Base-by-base conservation (phyloP, 2,797 vertebrate genomes). In the Siniperca obscura region DNA sequence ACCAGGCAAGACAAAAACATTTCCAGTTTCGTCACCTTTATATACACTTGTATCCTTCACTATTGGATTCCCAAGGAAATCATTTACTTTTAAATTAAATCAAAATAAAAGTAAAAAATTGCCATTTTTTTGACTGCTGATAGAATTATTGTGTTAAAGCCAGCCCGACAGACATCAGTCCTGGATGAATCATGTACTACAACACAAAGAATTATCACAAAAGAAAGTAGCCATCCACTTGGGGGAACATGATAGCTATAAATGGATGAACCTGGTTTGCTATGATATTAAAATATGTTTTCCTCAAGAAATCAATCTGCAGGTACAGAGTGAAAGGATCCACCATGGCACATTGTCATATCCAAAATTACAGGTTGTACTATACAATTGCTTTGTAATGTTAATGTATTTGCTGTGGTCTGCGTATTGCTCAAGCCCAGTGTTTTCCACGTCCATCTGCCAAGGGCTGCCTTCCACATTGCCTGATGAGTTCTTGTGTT, bases 361-460 rank as follows among this genome's bases (percentile, higher is more conserved):
- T 34, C 19, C 19, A 59, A 52, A 69, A 36, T 62, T 65, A 46
- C 44, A 66, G 56, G n/a, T 44, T 53, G 5, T 46, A 38, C 16
- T 14, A 25, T 38, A 66, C 16, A 48, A 21, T 71, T 22, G 52
- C 40, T 78, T n/a, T 72, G n/a, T 64, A 42, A 72, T 65, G 62
- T 62, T 55, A 55, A 53, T 55, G 30, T 52, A 3, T 46, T 57
- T 60, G 34, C 59, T 69, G 38, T 68, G 71, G 53, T 55, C 27
- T 64, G 27, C 19, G 30, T 69, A 30, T 22, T 48, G 57, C 42
- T 69, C 38, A 19, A 44, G n/a, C 36, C 27, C 34, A 38, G 0
- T 13, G 38, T 57, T 48, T 80, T 46, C 44, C 65, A 40, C 25
- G 3, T 74, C 70, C 42, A 80, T 73, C 69, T 74, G 34, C 46